Evolutionary conservation across 2,797 vertebrate genomes (phyloP), one percentile per base, ranked within the genome.

Genomic region (Atherinosoma microstoma): DNA sequence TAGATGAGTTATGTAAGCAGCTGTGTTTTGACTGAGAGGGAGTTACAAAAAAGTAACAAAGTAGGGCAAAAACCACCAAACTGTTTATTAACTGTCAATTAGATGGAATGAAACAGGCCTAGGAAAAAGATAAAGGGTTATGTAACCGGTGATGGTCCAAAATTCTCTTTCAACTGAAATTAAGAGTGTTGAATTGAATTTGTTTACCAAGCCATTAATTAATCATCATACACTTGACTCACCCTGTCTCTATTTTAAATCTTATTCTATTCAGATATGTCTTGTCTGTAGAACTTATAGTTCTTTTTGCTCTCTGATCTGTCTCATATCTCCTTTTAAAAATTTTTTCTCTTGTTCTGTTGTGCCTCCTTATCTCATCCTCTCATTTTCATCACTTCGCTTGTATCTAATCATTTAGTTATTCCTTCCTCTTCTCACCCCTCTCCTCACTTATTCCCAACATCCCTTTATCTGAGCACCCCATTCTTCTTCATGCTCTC

Each of bases 21-120:
- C 70, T 70, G 71, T 85, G 76, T 83, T 80, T 84, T 81, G 72
- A 71, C 84, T 78, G 78, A 58, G 77, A 73, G 62, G 61, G 67
- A 80, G 64, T 20, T 24, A 79, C 51, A 56, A 73, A 78, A 79
- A 85, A 80, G 80, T 68, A 70, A 76, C 57, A 81, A 90, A 87
- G 79, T 86, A 76, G 85, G 86, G 73, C 87, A 80, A 58, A 85
- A 56, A 80, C 73, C 13, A 84, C 53, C 71, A 58, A 79, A 71
- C 54, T 58, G 71, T 83, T 73, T 81, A 84, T 90, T 79, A 85
- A 61, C 71, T 83, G 75, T 84, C 80, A 87, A 84, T 90, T 80
- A 84, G 68, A 83, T 76, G 64, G 73, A 78, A 84, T 76, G 73
- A 76, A 85, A 79, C 47, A 38, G 45, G 67, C n/a, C 15, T 5